phyloP scores from a whole-genome alignment of 1,140 invertebrate species.

The Heliconius melpomene region DNA sequence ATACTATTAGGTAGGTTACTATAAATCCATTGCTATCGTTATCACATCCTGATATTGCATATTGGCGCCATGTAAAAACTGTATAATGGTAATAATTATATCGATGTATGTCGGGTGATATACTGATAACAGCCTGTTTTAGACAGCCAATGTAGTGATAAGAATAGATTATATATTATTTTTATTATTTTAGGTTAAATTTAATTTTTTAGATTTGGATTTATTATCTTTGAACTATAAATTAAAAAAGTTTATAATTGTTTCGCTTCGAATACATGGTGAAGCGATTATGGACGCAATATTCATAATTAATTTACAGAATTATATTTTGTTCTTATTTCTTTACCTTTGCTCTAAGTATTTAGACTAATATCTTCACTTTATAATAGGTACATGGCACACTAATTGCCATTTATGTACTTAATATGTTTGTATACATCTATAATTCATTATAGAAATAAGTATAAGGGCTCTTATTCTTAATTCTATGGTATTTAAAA shows the following conservation, averaged over 20 bases:
- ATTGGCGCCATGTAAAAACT: conserved; percentile 65
- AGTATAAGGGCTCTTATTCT: neutral
- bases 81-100: conserved; percentile 44
- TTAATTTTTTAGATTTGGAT: neutral
- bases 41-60: conserved; percentile 47
- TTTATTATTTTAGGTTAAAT: neutral
- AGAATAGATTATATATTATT: neutral
- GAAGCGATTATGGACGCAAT: neutral
- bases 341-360: neutral
- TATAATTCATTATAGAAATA: neutral
- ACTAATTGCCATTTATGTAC: neutral
- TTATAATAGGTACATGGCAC: neutral
- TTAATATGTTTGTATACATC: neutral
- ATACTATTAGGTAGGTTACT: neutral
- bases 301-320: neutral
- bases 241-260: neutral
- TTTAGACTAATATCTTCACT: neutral
- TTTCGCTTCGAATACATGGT: neutral
- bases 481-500: neutral
- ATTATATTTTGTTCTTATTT: neutral
- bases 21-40: conserved; percentile 10
- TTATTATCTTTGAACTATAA: neutral
- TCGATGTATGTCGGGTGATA: conserved; percentile 54
- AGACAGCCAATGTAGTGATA: conserved; percentile 39
- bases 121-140: conserved; percentile 52